Percentiles rank a stretch among this genome's conserved stretches.
These are phyloP conservation scores for Synanceia verrucosa DNA, from an alignment of 2,797 vertebrate species.

Conservation along the genomic window DNA sequence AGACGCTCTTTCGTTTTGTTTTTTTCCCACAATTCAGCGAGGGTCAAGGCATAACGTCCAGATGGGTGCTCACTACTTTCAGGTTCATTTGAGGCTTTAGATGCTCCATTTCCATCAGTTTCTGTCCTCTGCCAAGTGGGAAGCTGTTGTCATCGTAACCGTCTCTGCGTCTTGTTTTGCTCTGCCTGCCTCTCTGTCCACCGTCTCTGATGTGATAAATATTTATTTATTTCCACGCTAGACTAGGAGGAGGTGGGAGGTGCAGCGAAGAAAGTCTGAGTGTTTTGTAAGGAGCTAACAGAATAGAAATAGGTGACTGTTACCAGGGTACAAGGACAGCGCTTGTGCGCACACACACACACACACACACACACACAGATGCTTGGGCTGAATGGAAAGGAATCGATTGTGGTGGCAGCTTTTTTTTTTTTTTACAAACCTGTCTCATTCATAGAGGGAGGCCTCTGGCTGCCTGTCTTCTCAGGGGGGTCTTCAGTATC, in stretches of 20 bases:
- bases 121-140: conserved; percentile 46
- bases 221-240: conserved; percentile 74
- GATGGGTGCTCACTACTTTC: conserved; percentile 11
- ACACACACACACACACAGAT: conserved; percentile 6
- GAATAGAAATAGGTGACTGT: conserved; percentile 60
- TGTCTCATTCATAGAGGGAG: conserved; percentile 63
- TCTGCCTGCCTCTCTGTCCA: conserved; percentile 5
- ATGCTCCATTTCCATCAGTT: conserved; percentile 44
- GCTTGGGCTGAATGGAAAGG: conserved; percentile 30
- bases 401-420: conserved; percentile 62
- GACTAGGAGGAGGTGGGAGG: conserved; percentile 18
- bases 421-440: conserved; percentile 61
- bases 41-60: conserved; percentile 20
- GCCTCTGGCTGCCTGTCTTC: conserved; percentile 51
- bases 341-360: conserved; percentile 1
- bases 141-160: conserved; percentile 69
- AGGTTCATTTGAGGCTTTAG: conserved; percentile 46
- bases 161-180: conserved; percentile 13
- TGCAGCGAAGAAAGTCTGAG: conserved; percentile 30
- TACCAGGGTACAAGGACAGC: conserved; percentile 21
- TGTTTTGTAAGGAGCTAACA: conserved; percentile 60
- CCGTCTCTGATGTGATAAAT: conserved; percentile 66
- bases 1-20: background rate
- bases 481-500: conserved; percentile 71
- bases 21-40: conserved; percentile 32